A percentile compares a stretch with the other conserved stretches of the same genome.
Conservation (phyloP, 2,113 vertebrate genomes). For the Limanda limanda region DNA sequence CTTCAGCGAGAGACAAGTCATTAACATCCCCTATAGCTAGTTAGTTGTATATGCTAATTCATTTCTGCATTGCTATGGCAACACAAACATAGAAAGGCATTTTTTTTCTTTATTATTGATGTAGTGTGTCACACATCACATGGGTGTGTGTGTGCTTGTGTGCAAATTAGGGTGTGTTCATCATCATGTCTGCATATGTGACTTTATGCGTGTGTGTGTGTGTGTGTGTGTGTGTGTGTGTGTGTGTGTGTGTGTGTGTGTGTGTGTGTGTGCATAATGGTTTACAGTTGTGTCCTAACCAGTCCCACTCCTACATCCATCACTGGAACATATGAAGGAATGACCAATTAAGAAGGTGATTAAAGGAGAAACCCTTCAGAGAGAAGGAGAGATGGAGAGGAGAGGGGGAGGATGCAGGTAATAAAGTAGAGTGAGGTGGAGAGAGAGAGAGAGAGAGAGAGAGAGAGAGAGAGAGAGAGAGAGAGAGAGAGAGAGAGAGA, state of each 20-base stretch:
- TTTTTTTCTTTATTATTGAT: slow-evolving; percentile 65
- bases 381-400: slow-evolving; percentile 2
- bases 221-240: slow-evolving; percentile 3
- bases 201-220: neutral
- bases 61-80: slow-evolving; percentile 58
- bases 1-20: slow-evolving; percentile 26
- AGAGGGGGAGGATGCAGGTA: slow-evolving; percentile 11
- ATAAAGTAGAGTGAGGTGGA: slow-evolving; percentile 19
- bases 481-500: neutral
- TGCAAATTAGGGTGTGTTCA: slow-evolving; percentile 26
- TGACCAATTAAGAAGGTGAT: slow-evolving; percentile 73
- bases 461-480: neutral
- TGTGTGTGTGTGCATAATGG: slow-evolving; percentile 27
- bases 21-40: slow-evolving; percentile 51
- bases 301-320: slow-evolving; percentile 43
- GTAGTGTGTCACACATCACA: slow-evolving; percentile 43
- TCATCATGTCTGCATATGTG: slow-evolving; percentile 22
- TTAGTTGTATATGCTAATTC: slow-evolving; percentile 49
- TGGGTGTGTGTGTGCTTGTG: slow-evolving; percentile 21
- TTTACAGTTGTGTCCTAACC: slow-evolving; percentile 31
- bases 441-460: slow-evolving; percentile 5
- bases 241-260: neutral
- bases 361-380: slow-evolving; percentile 56
- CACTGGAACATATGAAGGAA: slow-evolving; percentile 57
- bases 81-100: slow-evolving; percentile 43